Percentiles rank a stretch among this genome's conserved stretches.
phyloP scores from a whole-genome alignment of 1,140 invertebrate species.

The Drosophila sucinea region DNA sequence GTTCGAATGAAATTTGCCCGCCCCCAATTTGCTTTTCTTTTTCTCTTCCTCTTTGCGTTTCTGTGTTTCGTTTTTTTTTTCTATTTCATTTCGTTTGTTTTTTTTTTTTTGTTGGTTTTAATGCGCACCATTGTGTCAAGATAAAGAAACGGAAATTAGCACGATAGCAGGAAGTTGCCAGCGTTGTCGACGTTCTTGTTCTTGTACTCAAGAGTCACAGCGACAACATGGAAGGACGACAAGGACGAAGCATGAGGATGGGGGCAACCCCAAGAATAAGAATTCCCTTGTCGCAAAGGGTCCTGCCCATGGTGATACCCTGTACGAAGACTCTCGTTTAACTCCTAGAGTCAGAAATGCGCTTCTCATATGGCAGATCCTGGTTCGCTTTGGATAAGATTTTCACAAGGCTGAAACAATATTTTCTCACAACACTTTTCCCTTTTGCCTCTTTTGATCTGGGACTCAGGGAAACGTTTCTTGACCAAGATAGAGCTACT shows the following conservation, averaged over 20 bases:
- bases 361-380: too few species aligned
- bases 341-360: too few species aligned
- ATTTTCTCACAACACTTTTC: too few species aligned
- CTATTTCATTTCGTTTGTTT: neutral
- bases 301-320: constrained; percentile 7
- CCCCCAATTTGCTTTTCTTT: constrained; percentile 16
- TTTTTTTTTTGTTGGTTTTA: constrained; percentile 62
- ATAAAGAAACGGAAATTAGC: constrained; percentile 83
- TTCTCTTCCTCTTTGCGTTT: constrained; percentile 5
- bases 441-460: too few species aligned
- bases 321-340: too few species aligned
- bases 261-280: constrained; percentile 24
- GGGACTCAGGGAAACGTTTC: too few species aligned
- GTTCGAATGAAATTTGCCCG: constrained; percentile 50
- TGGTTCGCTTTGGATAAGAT: too few species aligned
- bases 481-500: too few species aligned
- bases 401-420: too few species aligned
- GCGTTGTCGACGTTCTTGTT: constrained; percentile 70
- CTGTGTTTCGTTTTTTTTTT: neutral
- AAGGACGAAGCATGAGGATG: constrained; percentile 23
- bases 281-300: constrained; percentile 7
- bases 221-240: constrained; percentile 31
- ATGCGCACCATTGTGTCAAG: constrained; percentile 83
- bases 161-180: constrained; percentile 83
- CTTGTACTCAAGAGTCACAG: constrained; percentile 37